These are phyloP conservation scores for Riparia riparia DNA, from an alignment of 2,113 vertebrate genomes.

Conservation along the genomic window DNA sequence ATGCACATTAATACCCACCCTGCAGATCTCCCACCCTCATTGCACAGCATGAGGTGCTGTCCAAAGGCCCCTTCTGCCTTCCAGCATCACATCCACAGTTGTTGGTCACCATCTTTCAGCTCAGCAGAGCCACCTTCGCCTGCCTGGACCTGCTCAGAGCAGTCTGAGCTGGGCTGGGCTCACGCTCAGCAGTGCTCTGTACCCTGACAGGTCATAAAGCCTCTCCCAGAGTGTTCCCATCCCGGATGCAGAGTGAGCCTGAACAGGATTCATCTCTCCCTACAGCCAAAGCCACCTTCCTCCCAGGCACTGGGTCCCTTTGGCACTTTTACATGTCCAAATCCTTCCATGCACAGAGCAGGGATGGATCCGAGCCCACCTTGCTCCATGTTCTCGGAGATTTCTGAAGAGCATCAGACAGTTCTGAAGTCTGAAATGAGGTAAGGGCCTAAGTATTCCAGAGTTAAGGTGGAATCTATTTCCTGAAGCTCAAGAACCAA, in stretches of 20 bases:
- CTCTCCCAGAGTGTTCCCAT: not conserved
- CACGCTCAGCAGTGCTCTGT: not conserved
- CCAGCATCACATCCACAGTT: not conserved
- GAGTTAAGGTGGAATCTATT: not conserved
- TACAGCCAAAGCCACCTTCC: not conserved
- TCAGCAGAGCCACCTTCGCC: not conserved
- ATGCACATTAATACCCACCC: not conserved
- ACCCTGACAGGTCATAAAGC: not conserved
- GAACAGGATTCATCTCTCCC: not conserved
- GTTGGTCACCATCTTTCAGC: not conserved
- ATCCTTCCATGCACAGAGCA: not conserved
- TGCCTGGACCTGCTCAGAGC: not conserved
- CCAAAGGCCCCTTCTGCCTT: not conserved
- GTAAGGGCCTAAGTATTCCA: not conserved
- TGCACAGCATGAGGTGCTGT: not conserved
- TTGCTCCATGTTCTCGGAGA: not conserved
- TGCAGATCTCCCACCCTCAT: fast-evolving
- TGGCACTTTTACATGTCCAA: not conserved
- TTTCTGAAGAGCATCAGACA: not conserved
- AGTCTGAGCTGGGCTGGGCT: not conserved
- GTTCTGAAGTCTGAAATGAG: not conserved
- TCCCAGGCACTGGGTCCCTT: not conserved
- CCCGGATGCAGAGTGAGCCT: not conserved
- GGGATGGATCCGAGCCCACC: not conserved
- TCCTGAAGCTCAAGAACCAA: not conserved